Conservation (phyloP, 2,113 vertebrate species). For the Petromus typicus region DNA sequence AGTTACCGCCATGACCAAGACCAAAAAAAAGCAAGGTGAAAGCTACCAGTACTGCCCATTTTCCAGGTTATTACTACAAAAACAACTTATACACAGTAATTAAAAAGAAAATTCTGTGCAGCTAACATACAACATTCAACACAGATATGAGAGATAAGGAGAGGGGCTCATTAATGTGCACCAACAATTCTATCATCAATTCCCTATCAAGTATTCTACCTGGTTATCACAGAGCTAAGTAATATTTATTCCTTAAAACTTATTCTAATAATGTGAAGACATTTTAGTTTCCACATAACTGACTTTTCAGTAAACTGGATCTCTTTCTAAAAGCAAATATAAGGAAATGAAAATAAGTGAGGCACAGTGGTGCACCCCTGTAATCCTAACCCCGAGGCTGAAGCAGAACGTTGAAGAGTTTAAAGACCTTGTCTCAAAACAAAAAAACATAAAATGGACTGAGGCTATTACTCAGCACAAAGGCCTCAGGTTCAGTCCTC, state of each 20-base stretch:
- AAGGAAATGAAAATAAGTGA: slow-evolving; percentile 21
- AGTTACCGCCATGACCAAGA: neutral
- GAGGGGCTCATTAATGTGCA: neutral
- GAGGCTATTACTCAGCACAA: neutral
- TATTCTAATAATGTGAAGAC: slow-evolving; percentile 52
- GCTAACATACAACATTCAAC: slow-evolving; percentile 40
- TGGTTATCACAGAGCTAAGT: neutral
- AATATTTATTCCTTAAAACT: slow-evolving; percentile 34
- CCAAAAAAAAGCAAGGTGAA: neutral
- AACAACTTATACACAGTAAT: neutral
- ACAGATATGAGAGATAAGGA: neutral
- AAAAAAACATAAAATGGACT: neutral
- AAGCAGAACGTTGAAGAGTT: neutral
- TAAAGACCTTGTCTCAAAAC: neutral
- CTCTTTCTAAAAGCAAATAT: slow-evolving; percentile 48
- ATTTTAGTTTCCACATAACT: slow-evolving; percentile 7
- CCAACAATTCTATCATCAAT: slow-evolving; percentile 42
- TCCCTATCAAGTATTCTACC: neutral
- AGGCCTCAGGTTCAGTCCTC: neutral
- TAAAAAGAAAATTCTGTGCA: slow-evolving; percentile 18
- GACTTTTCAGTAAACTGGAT: slow-evolving; percentile 6
- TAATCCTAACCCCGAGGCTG: neutral
- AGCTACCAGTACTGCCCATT: neutral
- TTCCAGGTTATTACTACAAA: slow-evolving; percentile 25
- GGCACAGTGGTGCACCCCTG: neutral